These are phyloP conservation scores for Pyrgus malvae DNA, from an alignment of 2,888 invertebrate genomes.

Conservation along the genomic window DNA sequence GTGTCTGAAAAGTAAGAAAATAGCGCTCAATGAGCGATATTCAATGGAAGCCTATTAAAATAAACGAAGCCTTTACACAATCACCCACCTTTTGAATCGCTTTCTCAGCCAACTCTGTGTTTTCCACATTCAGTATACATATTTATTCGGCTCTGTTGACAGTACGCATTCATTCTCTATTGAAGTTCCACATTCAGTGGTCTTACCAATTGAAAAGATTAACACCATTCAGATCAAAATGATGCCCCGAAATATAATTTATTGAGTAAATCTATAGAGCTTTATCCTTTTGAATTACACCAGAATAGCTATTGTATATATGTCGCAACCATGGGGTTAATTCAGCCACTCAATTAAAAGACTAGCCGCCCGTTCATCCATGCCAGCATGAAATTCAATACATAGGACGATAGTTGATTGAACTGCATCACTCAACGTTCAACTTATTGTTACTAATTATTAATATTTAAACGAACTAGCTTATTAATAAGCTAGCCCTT, in stretches of 20 bases:
- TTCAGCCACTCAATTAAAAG: no score
- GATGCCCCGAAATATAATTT: conserved; percentile 37
- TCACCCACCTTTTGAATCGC: conserved; percentile 56
- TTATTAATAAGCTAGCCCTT: no score
- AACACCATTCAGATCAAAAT: conserved; percentile 56
- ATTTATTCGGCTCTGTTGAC: conserved; percentile 71
- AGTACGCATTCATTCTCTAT: conserved; percentile 64
- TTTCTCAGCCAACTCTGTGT: conserved; percentile 65
- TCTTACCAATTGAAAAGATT: conserved; percentile 62
- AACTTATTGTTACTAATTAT: no score
- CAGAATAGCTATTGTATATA: no score
- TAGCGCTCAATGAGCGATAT: conserved; percentile 73
- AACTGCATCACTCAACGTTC: no score
- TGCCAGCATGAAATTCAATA: no score
- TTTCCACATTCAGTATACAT: conserved; percentile 78
- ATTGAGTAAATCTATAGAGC: no score
- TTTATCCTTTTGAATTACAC: no score
- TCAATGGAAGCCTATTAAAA: conserved; percentile 76
- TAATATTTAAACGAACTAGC: no score
- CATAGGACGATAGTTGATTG: no score
- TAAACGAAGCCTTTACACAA: conserved; percentile 53
- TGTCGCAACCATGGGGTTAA: no score
- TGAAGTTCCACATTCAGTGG: conserved; percentile 64
- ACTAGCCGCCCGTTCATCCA: no score
- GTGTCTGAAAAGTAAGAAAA: conserved; percentile 65